Conservation (phyloP, 2,113 vertebrate species). For the Chauna torquata region DNA sequence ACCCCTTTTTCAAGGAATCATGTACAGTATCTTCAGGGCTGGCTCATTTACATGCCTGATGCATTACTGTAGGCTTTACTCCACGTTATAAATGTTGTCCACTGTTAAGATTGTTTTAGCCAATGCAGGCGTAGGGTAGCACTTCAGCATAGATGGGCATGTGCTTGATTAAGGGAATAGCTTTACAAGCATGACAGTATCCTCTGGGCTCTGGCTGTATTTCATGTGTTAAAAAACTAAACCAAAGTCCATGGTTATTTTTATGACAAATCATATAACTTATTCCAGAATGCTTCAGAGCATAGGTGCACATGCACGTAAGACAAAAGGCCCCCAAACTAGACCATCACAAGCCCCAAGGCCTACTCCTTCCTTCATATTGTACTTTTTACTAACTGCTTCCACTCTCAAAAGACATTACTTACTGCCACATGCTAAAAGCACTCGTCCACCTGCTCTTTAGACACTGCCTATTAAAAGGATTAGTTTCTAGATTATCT, state of each 20-base stretch:
- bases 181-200: neutral
- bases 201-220: neutral
- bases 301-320: neutral
- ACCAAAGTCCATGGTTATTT: neutral
- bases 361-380: neutral
- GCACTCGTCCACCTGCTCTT: neutral
- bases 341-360: neutral
- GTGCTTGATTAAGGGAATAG: neutral
- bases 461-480: neutral
- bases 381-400: neutral
- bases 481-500: neutral
- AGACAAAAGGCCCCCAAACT: neutral
- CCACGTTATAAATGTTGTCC: neutral
- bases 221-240: neutral
- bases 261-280: neutral
- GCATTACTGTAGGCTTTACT: neutral
- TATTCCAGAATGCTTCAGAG: neutral
- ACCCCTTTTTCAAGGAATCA: neutral
- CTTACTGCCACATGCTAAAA: neutral
- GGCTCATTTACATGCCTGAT: neutral
- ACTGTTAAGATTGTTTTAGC: neutral
- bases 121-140: neutral
- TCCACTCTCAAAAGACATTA: neutral
- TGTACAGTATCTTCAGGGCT: neutral
- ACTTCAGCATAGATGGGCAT: neutral